Evolutionary conservation across 2,888 invertebrate genomes (phyloP), one percentile per base, ranked within the genome.

Genomic region (Cantharis rustica): DNA sequence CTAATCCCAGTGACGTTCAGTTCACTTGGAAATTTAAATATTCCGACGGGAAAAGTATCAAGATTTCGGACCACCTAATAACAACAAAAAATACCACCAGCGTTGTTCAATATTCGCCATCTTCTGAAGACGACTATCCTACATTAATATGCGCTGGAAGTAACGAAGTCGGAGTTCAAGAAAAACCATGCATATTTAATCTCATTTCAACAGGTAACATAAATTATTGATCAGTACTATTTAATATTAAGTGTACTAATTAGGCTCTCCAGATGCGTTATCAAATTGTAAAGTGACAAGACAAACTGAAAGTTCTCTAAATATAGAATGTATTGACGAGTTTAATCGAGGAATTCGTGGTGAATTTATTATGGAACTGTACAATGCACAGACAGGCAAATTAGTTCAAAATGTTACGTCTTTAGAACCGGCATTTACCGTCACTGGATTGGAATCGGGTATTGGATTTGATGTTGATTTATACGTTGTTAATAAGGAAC

Each of bases 281-380:
- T 89, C 90, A 80, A 93, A 93, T 87, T 93, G 93, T 86, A 91
- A 92, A 71, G 89, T 93, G 79, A 89, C 91, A 79, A 93, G 93
- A 87, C 92, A 92, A 86, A 93, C 93, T 61, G 91, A 91, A 79
- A 91, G 91, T 80, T 91, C 92, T 26, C 88, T 93, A 80, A 90
- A 91, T 86, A 91, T 93, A 80, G 92, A 92, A 85, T 93, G 93
- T 86, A 86, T 90, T 61, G 92, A 92, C 84, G 93, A 93, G 76
- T 93, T 93, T 86, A 92, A 93, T 86, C 93, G 93, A 20, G 93
- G 93, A 23, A 88, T 93, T 75, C 89, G 90, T 74, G 93, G 93
- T 86, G 90, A 90, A 84, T 93, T 93, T 86, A 90, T 91, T 80
- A 90, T 93, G 87, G 92, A 93, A 87, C 90, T 93, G 75, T 90